Evolutionary conservation across 2,113 vertebrate genomes (phyloP).

Genomic region (Eudorcas thomsonii): DNA sequence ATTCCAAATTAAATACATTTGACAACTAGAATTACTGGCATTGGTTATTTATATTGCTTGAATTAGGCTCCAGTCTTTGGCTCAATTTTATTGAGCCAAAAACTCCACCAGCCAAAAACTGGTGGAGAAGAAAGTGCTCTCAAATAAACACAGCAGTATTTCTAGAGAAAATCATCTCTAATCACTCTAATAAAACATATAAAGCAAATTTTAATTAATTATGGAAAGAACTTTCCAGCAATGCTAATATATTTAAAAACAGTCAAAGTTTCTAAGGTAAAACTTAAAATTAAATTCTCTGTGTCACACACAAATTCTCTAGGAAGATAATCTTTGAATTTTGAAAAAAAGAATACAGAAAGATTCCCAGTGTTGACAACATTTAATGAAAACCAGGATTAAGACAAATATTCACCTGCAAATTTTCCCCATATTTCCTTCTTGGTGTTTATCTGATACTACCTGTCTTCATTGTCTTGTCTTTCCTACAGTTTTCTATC

Average conservation of each 20-base stretch:
- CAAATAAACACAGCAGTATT: not conserved
- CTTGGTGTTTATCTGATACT: not conserved
- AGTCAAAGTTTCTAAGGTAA: not conserved
- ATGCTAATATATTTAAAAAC: not conserved
- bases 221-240: not conserved
- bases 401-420: not conserved
- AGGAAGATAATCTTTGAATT: not conserved
- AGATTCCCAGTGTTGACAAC: not conserved
- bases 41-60: not conserved
- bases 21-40: not conserved
- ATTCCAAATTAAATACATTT: not conserved
- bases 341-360: not conserved
- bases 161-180: not conserved
- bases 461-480: not conserved
- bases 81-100: not conserved
- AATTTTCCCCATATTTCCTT: not conserved
- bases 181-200: not conserved
- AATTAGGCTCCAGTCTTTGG: not conserved
- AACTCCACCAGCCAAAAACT: not conserved
- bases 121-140: not conserved
- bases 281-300: not conserved
- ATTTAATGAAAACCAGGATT: not conserved
- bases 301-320: not conserved
- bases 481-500: not conserved
- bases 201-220: not conserved